Evolutionary conservation across 2,797 vertebrate species (phyloP), one percentile per base, ranked within the genome.

Genomic region (Acanthurus leucopareius): DNA sequence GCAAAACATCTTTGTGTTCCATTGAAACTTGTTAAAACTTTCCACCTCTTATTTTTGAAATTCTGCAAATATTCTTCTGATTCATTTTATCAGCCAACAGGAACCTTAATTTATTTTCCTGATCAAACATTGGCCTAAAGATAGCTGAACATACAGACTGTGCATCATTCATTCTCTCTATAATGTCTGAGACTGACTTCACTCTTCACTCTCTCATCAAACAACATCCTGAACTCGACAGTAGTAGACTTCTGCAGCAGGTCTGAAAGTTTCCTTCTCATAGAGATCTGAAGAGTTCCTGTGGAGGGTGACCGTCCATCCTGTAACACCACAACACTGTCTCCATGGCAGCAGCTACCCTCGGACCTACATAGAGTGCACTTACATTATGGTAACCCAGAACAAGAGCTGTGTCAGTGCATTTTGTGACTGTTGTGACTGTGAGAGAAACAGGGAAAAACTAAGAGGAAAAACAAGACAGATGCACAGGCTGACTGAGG

Each of bases 301-400:
- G 69, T 78, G 69, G 72, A 28, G 61, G 9, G 14, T 56, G 60
- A 40, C 73, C 66, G 8, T 62, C 68, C 22, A 52, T 69, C 69
- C 45, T 38, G 19, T 45, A 73, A 65, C 8, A 44, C 51, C 28
- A 15, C 71, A 59, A 42, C 48, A 61, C 14, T 22, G 87, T 87
- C 67, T 69, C 81, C 75, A 82, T 77, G 80, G 80, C 73, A 84
- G 87, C 79, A 45, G 14, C 51, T 75, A 47, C 47, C 61, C 56
- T 79, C 17, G 75, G 63, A 53, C 72, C 52, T 64, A 49, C 40
- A 70, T 48, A 49, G 73, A 69, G 44, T 56, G 52, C 9, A 42
- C 71, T 68, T 66, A 72, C 35, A 45, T 48, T 38, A 49, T 16
- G 5, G 38, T 3, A 60, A 20, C 25, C 8, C 7, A 11, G 49